These are phyloP conservation scores for Borostomias antarcticus DNA, from an alignment of 2,797 vertebrate species.

Conservation along the genomic window DNA sequence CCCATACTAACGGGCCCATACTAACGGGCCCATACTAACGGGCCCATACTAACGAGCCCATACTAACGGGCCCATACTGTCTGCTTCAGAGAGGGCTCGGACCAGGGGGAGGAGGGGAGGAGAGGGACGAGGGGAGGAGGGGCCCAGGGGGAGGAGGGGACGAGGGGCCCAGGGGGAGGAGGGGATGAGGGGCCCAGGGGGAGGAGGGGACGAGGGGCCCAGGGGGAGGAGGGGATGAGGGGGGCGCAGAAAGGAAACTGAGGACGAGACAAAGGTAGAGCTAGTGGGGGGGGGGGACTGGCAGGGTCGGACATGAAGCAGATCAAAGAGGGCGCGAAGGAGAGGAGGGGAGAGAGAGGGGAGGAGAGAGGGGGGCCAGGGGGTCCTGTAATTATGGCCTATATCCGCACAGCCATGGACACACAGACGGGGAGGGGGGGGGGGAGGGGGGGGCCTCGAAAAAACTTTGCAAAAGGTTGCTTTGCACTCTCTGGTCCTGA, in stretches of 20 bases:
- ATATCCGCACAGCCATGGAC: constrained; percentile 83
- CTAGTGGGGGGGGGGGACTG: constrained; percentile 61
- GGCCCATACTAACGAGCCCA: no score
- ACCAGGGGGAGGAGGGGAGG: constrained; percentile 31
- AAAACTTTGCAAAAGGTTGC: constrained; percentile 84
- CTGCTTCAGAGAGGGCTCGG: constrained; percentile 84
- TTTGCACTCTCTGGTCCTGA: constrained; percentile 74
- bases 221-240: constrained; percentile 41
- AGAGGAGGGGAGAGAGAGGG: constrained; percentile 79
- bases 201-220: not conserved
- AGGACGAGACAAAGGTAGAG: constrained; percentile 67
- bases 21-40: no score
- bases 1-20: no score
- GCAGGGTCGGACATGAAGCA: constrained; percentile 85
- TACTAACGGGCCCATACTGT: constrained; percentile 87
- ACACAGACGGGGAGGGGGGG: constrained; percentile 23
- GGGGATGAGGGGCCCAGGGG: constrained; percentile 51
- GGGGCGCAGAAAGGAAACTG: constrained; percentile 12
- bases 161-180: constrained; percentile 21
- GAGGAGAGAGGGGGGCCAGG: constrained; percentile 87
- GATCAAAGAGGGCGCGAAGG: constrained; percentile 83
- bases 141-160: no score
- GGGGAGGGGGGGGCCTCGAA: constrained; percentile 40
- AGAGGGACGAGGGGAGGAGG: constrained; percentile 32
- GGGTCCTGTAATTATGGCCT: constrained; percentile 96